A percentile compares a stretch with the other conserved stretches of the same genome.
Conservation (phyloP, 2,888 invertebrate genomes). For the Hanleya hanleyi region DNA sequence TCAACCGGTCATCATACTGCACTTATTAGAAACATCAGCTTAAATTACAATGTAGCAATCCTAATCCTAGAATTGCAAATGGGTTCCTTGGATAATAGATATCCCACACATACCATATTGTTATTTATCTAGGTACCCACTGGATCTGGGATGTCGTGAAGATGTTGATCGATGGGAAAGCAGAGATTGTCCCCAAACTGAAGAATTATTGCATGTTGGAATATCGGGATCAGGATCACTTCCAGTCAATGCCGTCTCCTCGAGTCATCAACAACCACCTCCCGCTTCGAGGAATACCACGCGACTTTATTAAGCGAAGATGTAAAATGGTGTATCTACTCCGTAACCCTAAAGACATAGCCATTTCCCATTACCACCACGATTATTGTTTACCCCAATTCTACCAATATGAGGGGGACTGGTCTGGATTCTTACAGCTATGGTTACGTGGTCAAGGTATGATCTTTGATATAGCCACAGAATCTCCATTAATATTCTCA, state of each 20-base stretch:
- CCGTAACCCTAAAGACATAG: constrained; percentile 5
- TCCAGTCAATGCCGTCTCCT: neutral
- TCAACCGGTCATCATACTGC: no score
- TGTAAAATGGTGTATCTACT: constrained; percentile 1
- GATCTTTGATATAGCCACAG: neutral
- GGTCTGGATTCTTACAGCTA: neutral
- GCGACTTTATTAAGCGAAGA: neutral
- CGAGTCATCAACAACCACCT: constrained; percentile 7
- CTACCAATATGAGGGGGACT: neutral
- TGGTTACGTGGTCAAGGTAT: neutral
- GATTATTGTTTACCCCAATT: no score
- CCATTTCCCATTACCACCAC: neutral
- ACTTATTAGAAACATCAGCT: no score
- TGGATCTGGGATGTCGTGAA: constrained; percentile 6
- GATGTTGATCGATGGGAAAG: neutral
- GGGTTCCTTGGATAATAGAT: no score
- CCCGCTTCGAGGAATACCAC: neutral
- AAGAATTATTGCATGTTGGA: constrained; percentile 6
- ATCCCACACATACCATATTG: no score
- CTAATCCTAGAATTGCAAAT: no score
- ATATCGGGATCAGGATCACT: neutral
- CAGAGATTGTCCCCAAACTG: neutral
- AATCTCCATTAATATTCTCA: no score
- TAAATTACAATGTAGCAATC: no score
- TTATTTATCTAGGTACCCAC: neutral